Evolutionary conservation across 2,888 invertebrate species (phyloP).

Genomic region (Mythimna impura): DNA sequence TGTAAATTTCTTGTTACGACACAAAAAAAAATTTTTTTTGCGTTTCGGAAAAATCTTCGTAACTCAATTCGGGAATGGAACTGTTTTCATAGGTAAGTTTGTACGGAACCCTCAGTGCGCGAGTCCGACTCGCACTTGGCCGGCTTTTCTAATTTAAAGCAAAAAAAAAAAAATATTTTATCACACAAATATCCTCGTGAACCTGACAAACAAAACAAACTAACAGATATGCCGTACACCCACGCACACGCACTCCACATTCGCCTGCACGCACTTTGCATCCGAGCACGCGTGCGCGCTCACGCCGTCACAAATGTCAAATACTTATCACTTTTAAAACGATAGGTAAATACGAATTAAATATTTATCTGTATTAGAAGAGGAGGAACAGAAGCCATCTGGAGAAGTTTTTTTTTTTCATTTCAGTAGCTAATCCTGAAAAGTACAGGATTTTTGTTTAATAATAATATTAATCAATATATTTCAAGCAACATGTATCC

Average conservation of each 20-base stretch:
- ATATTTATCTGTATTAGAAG: neutral
- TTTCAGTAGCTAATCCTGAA: neutral
- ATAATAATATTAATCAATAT: no score
- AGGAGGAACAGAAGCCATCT: neutral
- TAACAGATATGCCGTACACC: neutral
- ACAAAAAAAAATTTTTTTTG: no score
- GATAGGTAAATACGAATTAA: neutral
- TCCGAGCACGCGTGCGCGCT: constrained; percentile 16
- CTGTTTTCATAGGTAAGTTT: no score
- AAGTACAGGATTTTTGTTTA: no score
- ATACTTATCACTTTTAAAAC: neutral
- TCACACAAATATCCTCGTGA: no score
- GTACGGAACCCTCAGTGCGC: no score
- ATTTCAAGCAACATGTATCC: no score
- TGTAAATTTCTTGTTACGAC: no score
- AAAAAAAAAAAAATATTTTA: neutral
- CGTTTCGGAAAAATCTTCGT: no score
- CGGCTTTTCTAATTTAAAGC: no score
- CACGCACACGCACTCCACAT: constrained; percentile 12
- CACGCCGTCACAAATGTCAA: neutral
- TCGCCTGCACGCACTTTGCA: constrained; percentile 21
- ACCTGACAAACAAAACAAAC: constrained; percentile 1
- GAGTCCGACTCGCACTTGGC: no score
- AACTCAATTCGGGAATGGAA: no score
- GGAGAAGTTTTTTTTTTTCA: neutral